Conservation (phyloP, 2,797 vertebrate genomes). For the Pseudochaenichthys georgianus region DNA sequence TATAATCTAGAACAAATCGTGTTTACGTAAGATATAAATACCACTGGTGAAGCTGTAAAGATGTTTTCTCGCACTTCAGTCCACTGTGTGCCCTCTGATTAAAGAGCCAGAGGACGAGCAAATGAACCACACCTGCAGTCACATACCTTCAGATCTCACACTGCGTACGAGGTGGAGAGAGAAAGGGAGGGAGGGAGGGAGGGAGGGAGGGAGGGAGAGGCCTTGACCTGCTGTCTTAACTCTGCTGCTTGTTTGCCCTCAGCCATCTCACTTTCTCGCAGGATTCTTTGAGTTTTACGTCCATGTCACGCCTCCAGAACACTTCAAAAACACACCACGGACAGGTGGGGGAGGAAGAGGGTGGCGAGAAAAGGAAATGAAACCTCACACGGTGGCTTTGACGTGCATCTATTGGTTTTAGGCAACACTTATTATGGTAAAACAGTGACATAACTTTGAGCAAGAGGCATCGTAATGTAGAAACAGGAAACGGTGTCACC, state of each 20-base stretch:
- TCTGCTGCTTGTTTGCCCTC: constrained; percentile 3
- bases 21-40: neutral
- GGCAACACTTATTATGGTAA: neutral
- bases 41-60: neutral
- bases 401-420: neutral
- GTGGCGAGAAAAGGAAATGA: neutral
- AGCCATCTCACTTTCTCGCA: constrained; percentile 52
- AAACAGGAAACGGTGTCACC: too few species aligned
- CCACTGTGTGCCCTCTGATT: constrained; percentile 15
- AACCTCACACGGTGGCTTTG: neutral
- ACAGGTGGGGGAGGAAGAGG: constrained; percentile 20
- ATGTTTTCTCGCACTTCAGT: constrained; percentile 23
- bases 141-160: constrained; percentile 25
- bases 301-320: constrained; percentile 23
- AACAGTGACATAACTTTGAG: too few species aligned
- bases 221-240: constrained; percentile 22
- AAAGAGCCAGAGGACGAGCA: constrained; percentile 24
- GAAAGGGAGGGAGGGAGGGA: neutral
- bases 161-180: accelerated
- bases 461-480: too few species aligned
- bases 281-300: constrained; percentile 27
- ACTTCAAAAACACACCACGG: neutral
- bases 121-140: constrained; percentile 43
- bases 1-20: neutral
- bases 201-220: constrained; percentile 4